Evolutionary conservation across 2,797 vertebrate species (phyloP), one percentile per base, ranked within the genome.

Genomic region (Manis pentadactyla): DNA sequence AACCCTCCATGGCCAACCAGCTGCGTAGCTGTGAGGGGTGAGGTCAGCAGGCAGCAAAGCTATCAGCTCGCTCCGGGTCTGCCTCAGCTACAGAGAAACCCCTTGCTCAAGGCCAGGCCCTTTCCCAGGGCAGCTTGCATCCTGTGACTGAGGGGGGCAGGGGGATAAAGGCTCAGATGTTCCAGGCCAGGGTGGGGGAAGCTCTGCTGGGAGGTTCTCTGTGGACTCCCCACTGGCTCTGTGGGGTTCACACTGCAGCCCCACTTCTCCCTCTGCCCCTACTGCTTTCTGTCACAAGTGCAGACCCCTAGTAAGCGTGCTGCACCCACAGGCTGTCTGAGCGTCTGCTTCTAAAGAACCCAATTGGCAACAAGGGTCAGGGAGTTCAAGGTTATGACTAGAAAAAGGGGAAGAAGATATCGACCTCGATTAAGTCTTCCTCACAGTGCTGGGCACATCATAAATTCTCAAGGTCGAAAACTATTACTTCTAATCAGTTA

Each of bases 361-460:
- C 25, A 87, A n/a, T 2, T 1, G n/a, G 17, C 27, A 63, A 31
- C 19, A 25, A 39, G 31, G 8, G 18, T 7, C n/a, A 37, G 14
- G 4, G 4, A 18, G 53, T 34, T 27, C 11, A 8, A 42, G 61
- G 57, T 31, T 19, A 13, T 27, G 77, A 51, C 19, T n/a, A 37
- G 49, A 7, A 57, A 42, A 34, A 3, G 42, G 11, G 5, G 21
- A 51, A 68, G 23, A 91, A 23, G 37, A 5, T 18, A 23, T 49
- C 1, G 11, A 34, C 6, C 46, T n/a, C 1, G 11, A 5, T 14
- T 17, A 88, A 75, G 51, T 37, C 3, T 23, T 74, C 27, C 29
- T 0, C 12, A 31, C 31, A 15, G 1, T 27, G 5, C 31, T 49
- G 1, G 2, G 3, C 6, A 2, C 4, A 21, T n/a, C n/a, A 11